Percentiles rank a stretch among this genome's conserved stretches.
Conservation (phyloP, 2,888 invertebrate genomes). For the Megalurothrips usitatus region DNA sequence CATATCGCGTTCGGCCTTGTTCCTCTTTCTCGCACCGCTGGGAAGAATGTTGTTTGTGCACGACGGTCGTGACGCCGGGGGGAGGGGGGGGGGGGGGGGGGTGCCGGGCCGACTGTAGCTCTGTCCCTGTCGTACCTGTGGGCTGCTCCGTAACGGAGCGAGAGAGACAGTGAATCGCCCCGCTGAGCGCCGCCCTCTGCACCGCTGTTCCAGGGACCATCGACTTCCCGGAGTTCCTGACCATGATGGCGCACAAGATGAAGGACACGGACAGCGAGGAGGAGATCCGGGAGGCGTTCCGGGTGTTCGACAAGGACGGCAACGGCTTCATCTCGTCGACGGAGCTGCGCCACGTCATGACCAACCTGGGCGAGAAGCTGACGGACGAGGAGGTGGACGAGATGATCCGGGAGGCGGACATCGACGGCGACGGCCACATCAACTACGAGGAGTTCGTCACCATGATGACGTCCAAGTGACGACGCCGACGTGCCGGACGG, state of each 20-base stretch:
- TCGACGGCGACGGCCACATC: constrained; percentile 19
- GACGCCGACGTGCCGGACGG: neutral
- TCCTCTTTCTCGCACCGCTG: too few species aligned
- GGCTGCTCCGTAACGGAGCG: too few species aligned
- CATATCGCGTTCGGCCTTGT: too few species aligned
- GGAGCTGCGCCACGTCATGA: constrained; percentile 19
- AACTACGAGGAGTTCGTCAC: constrained; percentile 49
- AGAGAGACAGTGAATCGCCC: too few species aligned
- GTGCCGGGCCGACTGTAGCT: too few species aligned
- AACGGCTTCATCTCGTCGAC: constrained; percentile 15
- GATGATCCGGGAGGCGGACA: constrained; percentile 20
- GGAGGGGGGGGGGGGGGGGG: too few species aligned
- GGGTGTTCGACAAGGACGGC: constrained; percentile 20
- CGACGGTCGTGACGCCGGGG: too few species aligned
- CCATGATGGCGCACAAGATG: constrained; percentile 23
- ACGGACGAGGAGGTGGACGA: constrained; percentile 17
- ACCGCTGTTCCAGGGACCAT: constrained; percentile 45
- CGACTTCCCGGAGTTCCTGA: constrained; percentile 53
- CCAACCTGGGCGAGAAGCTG: constrained; percentile 15
- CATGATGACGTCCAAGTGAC: constrained; percentile 57
- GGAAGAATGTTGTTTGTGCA: too few species aligned
- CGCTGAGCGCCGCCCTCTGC: neutral
- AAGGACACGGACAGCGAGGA: constrained; percentile 22
- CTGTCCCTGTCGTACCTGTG: too few species aligned
- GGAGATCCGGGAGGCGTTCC: constrained; percentile 23